phyloP scores from a whole-genome alignment of 2,113 vertebrate species.

The Perognathus longimembris region DNA sequence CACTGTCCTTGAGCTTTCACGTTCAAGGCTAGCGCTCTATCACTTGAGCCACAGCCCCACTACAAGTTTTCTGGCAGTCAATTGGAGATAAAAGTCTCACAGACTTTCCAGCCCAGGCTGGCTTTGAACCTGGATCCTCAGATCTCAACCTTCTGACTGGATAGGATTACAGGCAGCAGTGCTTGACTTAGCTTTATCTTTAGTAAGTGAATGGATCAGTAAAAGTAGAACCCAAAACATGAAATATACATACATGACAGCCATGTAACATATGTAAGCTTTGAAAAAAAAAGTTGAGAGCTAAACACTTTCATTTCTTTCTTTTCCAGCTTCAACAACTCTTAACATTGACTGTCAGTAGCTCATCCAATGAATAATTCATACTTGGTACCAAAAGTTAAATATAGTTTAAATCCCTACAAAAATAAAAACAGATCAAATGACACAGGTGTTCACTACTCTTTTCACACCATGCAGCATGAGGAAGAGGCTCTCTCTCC shows the following conservation, averaged over 20 bases:
- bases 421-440: constrained; percentile 21
- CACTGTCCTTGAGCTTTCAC: too few species aligned
- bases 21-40: too few species aligned
- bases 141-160: too few species aligned
- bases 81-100: too few species aligned
- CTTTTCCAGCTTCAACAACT: constrained; percentile 4
- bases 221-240: constrained; percentile 7
- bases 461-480: neutral
- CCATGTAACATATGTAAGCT: neutral
- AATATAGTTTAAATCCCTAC: constrained; percentile 26
- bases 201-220: neutral
- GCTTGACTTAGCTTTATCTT: too few species aligned
- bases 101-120: too few species aligned
- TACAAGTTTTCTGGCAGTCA: too few species aligned
- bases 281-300: neutral
- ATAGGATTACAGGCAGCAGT: too few species aligned
- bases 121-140: too few species aligned
- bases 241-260: neutral
- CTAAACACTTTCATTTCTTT: constrained; percentile 1
- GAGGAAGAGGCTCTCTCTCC: neutral
- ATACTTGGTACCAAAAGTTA: neutral
- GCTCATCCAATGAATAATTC: constrained; percentile 8
- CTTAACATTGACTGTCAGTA: constrained; percentile 40
- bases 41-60: too few species aligned
- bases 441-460: neutral